Base-by-base conservation (phyloP, 2,888 invertebrate genomes). In the Sphaerophoria rueppellii region DNA sequence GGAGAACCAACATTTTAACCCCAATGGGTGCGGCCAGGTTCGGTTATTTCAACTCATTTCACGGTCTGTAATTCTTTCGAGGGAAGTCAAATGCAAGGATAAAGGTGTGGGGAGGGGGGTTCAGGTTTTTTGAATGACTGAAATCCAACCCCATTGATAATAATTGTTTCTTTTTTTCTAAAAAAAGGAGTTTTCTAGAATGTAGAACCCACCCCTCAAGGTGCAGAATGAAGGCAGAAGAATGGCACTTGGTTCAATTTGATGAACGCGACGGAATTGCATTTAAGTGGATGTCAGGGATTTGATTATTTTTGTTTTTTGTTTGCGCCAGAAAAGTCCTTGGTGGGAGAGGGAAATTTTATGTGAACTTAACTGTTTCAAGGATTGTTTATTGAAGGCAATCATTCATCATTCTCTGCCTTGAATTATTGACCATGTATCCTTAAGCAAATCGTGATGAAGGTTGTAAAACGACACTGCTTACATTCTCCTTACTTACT, bases 11-110 rank as follows among this genome's bases (percentile, higher is more conserved):
- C 60, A 54, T 2, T 24, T 24, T 74, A 63, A 70, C 72, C 48
- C 55, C 50, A 32, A 50, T 48, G 65, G 75, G 35, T 70, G 75
- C 72, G 80, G 58, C 69, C 63, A 63, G 52, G 76, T 77, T 57
- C 80, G 63, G 81, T 81, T 85, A 81, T 85, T 81, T 76, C 63
- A 77, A 77, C 81, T 85, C 75, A 85, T 80, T 85, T 85, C 85
- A 85, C 70, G 85, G 85, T 77, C 80, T 85, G 85, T 85, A 70
- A 77, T 69, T 83, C 72, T 76, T 77, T 85, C 76, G 79, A 79
- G 71, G 67, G 72, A 69, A 76, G 83, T 67, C 72, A 83, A 79
- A 75, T 60, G 79, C 52, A 67, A 71, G 83, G 83, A 76, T 24
- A 24, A 71, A 75, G 79, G 72, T 83, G 61, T 67, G 61, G 52